These are phyloP conservation scores for Alectoris magna DNA, from an alignment of 2,797 vertebrate species.

Conservation along the genomic window DNA sequence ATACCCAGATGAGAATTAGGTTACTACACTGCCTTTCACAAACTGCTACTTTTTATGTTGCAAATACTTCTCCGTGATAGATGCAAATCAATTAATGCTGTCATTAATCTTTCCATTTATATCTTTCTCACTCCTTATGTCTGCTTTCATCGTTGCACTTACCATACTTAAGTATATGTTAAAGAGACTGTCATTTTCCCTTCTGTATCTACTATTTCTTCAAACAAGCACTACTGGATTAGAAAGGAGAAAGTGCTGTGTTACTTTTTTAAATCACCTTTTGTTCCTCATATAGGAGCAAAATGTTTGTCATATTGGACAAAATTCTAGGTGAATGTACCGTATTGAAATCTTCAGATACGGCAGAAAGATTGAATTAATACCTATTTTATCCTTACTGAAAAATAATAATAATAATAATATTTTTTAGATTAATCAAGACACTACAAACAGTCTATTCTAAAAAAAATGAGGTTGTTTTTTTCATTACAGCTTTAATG, in stretches of 20 bases:
- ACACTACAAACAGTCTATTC: not conserved
- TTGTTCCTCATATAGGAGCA: not conserved
- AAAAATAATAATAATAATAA: not conserved
- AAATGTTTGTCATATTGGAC: not conserved
- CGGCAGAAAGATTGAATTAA: not conserved
- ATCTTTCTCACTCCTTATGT: conserved; percentile 74
- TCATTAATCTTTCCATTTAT: conserved; percentile 76
- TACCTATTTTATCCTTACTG: not conserved
- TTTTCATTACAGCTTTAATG: not conserved
- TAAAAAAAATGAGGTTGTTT: not conserved
- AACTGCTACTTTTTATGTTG: conserved; percentile 62
- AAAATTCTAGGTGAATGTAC: not conserved
- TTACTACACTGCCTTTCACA: conserved; percentile 62
- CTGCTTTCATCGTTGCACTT: conserved; percentile 71
- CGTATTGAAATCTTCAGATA: not conserved
- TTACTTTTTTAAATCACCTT: not conserved
- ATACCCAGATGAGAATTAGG: conserved; percentile 67
- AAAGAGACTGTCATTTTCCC: conserved; percentile 71
- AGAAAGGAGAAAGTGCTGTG: conserved; percentile 28
- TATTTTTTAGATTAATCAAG: not conserved
- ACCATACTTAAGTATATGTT: conserved; percentile 72
- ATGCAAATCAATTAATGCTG: conserved; percentile 75
- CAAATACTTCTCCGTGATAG: conserved; percentile 57
- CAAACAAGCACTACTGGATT: conserved; percentile 54
- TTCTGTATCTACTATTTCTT: conserved; percentile 65